These are phyloP conservation scores for Mantis religiosa DNA, from an alignment of 2,888 invertebrate genomes.

Conservation along the genomic window DNA sequence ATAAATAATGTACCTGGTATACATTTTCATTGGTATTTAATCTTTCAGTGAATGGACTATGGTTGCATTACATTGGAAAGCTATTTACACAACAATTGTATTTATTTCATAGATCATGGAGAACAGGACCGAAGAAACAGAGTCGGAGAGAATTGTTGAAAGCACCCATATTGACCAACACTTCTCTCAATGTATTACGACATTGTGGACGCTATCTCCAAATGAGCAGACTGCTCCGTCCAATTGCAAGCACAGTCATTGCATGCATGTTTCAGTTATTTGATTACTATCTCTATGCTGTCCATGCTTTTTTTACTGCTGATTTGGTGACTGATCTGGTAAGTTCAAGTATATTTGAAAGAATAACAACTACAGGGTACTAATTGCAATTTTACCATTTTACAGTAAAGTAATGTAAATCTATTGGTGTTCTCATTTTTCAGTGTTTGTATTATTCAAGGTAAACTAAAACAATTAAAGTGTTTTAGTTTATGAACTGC, in stretches of 20 bases:
- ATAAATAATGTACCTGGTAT: too few species aligned
- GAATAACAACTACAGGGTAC: too few species aligned
- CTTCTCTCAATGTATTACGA: slow-evolving; percentile 81
- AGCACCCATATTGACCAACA: slow-evolving; percentile 78
- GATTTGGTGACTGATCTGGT: slow-evolving; percentile 56
- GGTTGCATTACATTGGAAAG: neutral
- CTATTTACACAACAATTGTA: neutral
- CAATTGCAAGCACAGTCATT: slow-evolving; percentile 89
- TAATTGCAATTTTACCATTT: too few species aligned
- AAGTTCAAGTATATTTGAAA: neutral
- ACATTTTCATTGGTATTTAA: neutral
- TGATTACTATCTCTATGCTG: slow-evolving; percentile 88
- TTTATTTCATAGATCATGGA: neutral
- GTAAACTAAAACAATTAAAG: too few species aligned
- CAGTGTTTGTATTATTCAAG: too few species aligned
- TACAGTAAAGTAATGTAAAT: too few species aligned
- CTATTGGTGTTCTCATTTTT: too few species aligned
- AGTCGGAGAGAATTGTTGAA: slow-evolving; percentile 15
- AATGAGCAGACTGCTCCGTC: slow-evolving; percentile 83
- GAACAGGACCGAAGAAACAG: neutral
- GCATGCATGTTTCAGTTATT: slow-evolving; percentile 86
- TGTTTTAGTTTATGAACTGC: too few species aligned
- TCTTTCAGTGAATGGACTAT: neutral
- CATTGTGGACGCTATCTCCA: slow-evolving; percentile 90
- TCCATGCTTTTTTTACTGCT: slow-evolving; percentile 78